Percentiles rank a stretch among this genome's conserved stretches.
Evolutionary conservation across 1,140 invertebrate genomes (phyloP).

Genomic region (Stenopsyche tienmushanensis): DNA sequence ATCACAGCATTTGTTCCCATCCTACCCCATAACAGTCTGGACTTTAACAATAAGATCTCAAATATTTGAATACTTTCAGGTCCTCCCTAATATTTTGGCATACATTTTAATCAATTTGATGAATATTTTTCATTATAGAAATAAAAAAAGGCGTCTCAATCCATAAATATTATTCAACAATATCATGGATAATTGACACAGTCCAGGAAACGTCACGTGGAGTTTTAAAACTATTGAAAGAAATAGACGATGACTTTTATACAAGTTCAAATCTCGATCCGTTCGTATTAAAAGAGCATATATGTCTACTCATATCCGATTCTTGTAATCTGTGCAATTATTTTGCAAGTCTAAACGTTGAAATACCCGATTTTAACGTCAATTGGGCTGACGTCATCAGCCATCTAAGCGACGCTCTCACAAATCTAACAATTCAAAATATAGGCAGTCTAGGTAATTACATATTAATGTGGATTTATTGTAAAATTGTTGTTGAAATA

Average conservation of each 20-base stretch:
- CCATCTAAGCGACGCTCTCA: constrained; percentile 49
- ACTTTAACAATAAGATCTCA: too few species aligned
- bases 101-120: background rate
- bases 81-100: too few species aligned
- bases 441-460: constrained; percentile 53
- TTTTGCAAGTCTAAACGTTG: background rate
- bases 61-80: too few species aligned
- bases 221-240: constrained; percentile 27
- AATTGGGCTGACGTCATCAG: constrained; percentile 48
- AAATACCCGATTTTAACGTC: background rate
- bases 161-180: background rate
- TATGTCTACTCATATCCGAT: constrained; percentile 18
- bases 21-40: too few species aligned
- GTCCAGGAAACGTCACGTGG: constrained; percentile 29
- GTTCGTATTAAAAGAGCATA: constrained; percentile 1
- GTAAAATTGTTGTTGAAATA: too few species aligned
- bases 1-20: too few species aligned
- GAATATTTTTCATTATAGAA: background rate
- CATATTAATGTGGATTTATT: too few species aligned
- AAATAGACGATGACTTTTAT: constrained; percentile 21
- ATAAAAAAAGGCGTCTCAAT: background rate
- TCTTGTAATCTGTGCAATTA: constrained; percentile 18
- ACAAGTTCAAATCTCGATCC: constrained; percentile 10
- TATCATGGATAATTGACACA: constrained; percentile 31
- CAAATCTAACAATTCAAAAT: constrained; percentile 50